A percentile compares a stretch with the other conserved stretches of the same genome.
phyloP scores from a whole-genome alignment of 2,888 invertebrate species.

The Charanyca ferruginea region DNA sequence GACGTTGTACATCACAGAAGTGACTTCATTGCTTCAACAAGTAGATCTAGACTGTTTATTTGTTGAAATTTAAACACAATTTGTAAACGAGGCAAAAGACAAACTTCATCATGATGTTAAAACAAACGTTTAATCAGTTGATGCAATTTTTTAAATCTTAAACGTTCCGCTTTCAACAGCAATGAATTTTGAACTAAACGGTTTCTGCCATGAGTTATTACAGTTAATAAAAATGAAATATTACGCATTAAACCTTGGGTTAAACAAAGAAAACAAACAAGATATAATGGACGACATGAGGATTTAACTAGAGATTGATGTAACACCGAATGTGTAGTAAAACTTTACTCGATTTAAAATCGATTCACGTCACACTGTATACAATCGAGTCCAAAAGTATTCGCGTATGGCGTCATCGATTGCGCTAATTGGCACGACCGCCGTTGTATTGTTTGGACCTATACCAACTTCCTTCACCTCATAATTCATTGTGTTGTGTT shows the following conservation, averaged over 20 bases:
- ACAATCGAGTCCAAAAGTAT: slow-evolving; percentile 50
- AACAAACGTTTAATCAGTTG: not conserved
- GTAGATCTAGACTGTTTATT: slow-evolving; percentile 10
- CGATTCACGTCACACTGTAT: slow-evolving; percentile 31
- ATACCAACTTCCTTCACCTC: slow-evolving; percentile 64
- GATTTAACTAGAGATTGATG: slow-evolving; percentile 46
- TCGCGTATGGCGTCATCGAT: slow-evolving; percentile 42
- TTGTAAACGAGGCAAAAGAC: not conserved
- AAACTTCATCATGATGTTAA: not conserved
- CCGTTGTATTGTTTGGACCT: slow-evolving; percentile 60
- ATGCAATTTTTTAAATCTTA: not conserved
- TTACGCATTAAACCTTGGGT: slow-evolving; percentile 17
- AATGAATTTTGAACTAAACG: slow-evolving; percentile 19
- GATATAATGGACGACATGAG: slow-evolving; percentile 19
- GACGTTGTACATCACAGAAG: slow-evolving; percentile 42
- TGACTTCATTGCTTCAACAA: slow-evolving; percentile 60
- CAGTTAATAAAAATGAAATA: slow-evolving; percentile 43
- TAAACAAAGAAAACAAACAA: slow-evolving; percentile 43
- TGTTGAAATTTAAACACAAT: slow-evolving; percentile 3
- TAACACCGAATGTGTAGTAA: slow-evolving; percentile 29
- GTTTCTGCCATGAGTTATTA: slow-evolving; percentile 19
- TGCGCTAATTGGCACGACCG: slow-evolving; percentile 59
- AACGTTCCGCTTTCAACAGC: not conserved
- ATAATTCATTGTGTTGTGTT: slow-evolving; percentile 61
- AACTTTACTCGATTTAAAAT: slow-evolving; percentile 33